phyloP scores from a whole-genome alignment of 2,113 vertebrate genomes.

The Columba livia region DNA sequence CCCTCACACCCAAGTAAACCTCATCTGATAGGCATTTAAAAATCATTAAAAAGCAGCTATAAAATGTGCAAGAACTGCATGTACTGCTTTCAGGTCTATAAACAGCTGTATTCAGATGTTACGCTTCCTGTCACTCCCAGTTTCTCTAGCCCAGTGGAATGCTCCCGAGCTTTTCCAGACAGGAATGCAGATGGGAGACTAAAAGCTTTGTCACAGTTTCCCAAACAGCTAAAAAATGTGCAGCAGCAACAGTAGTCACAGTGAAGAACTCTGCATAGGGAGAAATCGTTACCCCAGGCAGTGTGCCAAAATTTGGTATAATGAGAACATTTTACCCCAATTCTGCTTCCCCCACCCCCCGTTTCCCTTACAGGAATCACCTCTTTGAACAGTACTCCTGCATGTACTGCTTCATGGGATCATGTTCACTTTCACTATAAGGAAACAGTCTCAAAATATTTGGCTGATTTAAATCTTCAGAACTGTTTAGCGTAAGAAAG shows the following conservation, averaged over 20 bases:
- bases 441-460: not conserved
- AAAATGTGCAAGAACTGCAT: conserved; percentile 59
- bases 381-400: not conserved
- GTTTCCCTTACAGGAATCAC: not conserved
- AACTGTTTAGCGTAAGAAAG: not conserved
- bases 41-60: conserved; percentile 50
- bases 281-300: not conserved
- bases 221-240: conserved; percentile 1
- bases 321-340: not conserved
- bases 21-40: conserved; percentile 16
- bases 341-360: no score
- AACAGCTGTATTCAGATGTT: conserved; percentile 37
- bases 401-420: not conserved
- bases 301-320: not conserved
- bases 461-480: not conserved
- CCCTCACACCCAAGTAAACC: conserved; percentile 9
- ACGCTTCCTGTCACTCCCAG: conserved; percentile 3
- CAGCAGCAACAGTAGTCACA: not conserved
- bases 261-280: not conserved
- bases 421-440: not conserved
- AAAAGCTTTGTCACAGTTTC: conserved; percentile 54
- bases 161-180: conserved; percentile 47
- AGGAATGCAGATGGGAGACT: conserved; percentile 57
- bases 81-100: conserved; percentile 50
- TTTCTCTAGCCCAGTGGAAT: conserved; percentile 46